A percentile compares a stretch with the other conserved stretches of the same genome.
Evolutionary conservation across 2,888 invertebrate species (phyloP).

Genomic region (Callyntrura sp.): DNA sequence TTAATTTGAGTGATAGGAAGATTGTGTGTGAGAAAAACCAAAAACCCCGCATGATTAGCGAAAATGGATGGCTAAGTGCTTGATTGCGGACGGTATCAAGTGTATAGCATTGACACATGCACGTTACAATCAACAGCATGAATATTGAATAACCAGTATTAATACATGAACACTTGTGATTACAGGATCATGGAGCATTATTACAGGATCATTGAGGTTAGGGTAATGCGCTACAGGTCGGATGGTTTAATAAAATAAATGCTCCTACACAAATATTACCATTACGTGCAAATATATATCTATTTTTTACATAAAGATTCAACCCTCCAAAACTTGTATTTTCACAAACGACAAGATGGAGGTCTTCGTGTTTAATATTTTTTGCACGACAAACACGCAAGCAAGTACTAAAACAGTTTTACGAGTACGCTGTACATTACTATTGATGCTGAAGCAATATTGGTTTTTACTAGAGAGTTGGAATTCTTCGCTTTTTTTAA

Average conservation of each 20-base stretch:
- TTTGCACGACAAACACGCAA: no score
- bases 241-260: not conserved
- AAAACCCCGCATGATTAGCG: slow-evolving; percentile 20
- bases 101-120: slow-evolving; percentile 25
- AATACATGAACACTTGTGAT: not conserved
- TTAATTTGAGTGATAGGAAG: slow-evolving; percentile 32
- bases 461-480: no score
- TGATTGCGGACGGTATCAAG: slow-evolving; percentile 36
- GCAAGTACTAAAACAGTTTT: no score
- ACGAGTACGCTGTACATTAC: no score
- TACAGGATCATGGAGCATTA: not conserved
- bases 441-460: no score
- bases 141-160: not conserved
- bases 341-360: no score
- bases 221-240: not conserved
- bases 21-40: slow-evolving; percentile 35
- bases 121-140: not conserved
- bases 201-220: not conserved
- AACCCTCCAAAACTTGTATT: no score
- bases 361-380: no score
- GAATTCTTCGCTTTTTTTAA: no score
- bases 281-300: slow-evolving; percentile 1
- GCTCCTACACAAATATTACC: not conserved
- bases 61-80: slow-evolving; percentile 13
- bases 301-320: no score